Percentiles rank a stretch among this genome's conserved stretches.
These are phyloP conservation scores for Berghia stephanieae DNA, from an alignment of 1,140 invertebrate species.

Conservation along the genomic window DNA sequence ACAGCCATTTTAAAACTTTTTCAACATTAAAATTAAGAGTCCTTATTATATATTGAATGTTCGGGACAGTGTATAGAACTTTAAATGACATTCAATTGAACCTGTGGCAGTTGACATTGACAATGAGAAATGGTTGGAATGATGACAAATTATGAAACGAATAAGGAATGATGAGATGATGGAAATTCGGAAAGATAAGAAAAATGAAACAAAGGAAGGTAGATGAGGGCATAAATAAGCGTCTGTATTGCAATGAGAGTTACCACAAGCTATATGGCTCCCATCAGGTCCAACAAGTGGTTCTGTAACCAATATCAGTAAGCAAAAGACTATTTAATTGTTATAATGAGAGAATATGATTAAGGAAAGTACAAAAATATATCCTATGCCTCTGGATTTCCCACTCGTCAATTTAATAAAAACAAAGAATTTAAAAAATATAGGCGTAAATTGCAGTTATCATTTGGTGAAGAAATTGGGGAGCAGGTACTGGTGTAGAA, in stretches of 20 bases:
- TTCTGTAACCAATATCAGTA: conserved; percentile 60
- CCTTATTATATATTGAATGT: too few relatives aligned
- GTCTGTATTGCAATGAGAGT: conserved; percentile 42
- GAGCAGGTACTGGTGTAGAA: too few relatives aligned
- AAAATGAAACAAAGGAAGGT: not conserved
- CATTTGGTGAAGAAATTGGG: too few relatives aligned
- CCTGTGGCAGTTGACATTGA: too few relatives aligned
- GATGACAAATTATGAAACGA: too few relatives aligned
- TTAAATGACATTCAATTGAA: too few relatives aligned
- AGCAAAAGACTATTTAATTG: conserved; percentile 17
- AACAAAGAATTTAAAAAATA: not conserved
- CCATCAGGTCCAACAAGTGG: conserved; percentile 70
- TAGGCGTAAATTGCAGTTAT: not conserved
- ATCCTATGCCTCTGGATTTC: not conserved
- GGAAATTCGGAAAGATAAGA: not conserved
- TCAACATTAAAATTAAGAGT: too few relatives aligned
- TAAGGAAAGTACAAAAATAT: conserved; percentile 4
- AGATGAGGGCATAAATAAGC: not conserved
- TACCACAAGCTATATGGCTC: conserved; percentile 72
- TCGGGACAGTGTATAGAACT: too few relatives aligned
- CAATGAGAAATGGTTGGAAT: too few relatives aligned
- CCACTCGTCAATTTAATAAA: not conserved
- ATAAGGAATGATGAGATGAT: not conserved
- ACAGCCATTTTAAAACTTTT: too few relatives aligned
- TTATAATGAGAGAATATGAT: too few relatives aligned